phyloP scores from a whole-genome alignment of 2,888 invertebrate species.

The Pterostichus madidus region DNA sequence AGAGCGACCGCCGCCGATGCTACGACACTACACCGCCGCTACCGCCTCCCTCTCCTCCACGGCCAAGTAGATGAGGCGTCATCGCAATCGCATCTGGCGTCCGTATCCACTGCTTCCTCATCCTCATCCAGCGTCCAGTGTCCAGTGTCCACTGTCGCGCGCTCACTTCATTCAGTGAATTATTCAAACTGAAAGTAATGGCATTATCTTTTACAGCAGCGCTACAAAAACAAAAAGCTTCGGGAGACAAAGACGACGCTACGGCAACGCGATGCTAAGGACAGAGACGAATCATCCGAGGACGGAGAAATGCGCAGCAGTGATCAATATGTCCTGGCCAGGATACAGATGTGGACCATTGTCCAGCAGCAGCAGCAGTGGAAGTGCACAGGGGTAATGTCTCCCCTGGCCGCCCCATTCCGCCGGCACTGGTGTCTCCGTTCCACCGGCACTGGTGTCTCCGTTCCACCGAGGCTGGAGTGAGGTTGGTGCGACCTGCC shows the following conservation, averaged over 20 bases:
- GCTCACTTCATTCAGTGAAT: slow-evolving; percentile 69
- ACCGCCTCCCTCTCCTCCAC: slow-evolving; percentile 35
- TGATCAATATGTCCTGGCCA: slow-evolving; percentile 68
- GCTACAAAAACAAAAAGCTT: slow-evolving; percentile 68
- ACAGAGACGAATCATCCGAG: slow-evolving; percentile 67
- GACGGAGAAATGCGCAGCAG: slow-evolving; percentile 67
- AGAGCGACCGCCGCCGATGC: slow-evolving; percentile 56
- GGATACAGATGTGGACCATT: slow-evolving; percentile 61
- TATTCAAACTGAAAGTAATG: slow-evolving; percentile 73
- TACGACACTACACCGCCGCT: slow-evolving; percentile 30
- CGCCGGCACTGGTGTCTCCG: not conserved
- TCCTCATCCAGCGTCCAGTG: slow-evolving; percentile 25
- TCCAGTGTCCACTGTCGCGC: slow-evolving; percentile 32
- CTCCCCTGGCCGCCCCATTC: slow-evolving; percentile 4
- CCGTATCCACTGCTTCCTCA: slow-evolving; percentile 16
- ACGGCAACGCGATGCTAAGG: slow-evolving; percentile 64
- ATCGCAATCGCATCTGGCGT: slow-evolving; percentile 68
- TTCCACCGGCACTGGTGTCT: not conserved
- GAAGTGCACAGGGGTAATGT: too few relatives aligned
- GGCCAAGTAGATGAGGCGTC: slow-evolving; percentile 69
- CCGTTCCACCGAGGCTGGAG: not conserved
- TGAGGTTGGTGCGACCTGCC: slow-evolving; percentile 64
- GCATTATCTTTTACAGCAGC: slow-evolving; percentile 71
- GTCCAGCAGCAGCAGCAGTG: slow-evolving; percentile 28
- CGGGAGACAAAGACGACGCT: slow-evolving; percentile 51